Percentiles rank a stretch among this genome's conserved stretches.
These are phyloP conservation scores for Scolopax rusticola DNA, from an alignment of 2,797 vertebrate species.

Conservation along the genomic window DNA sequence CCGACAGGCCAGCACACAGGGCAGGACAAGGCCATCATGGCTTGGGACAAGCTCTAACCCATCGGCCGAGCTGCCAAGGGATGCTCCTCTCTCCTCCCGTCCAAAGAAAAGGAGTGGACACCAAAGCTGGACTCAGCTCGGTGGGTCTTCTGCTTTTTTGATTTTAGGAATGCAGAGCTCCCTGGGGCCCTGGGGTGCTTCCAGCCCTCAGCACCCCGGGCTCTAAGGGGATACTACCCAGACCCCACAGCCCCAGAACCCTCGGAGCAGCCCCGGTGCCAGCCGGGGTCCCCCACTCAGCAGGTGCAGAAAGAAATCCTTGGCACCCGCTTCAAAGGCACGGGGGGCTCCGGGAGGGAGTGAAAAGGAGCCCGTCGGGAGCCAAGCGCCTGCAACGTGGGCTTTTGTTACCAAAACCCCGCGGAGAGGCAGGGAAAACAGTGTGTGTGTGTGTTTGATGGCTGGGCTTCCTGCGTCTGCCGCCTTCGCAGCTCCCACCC, in stretches of 20 bases:
- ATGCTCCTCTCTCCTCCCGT: background rate
- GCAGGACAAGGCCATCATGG: background rate
- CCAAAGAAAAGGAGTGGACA: background rate
- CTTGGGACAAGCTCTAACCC: background rate
- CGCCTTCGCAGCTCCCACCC: constrained; percentile 40
- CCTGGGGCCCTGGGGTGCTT: rapidly evolving
- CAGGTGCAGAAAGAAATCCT: constrained; percentile 37
- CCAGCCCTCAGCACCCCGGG: background rate
- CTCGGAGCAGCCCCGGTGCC: background rate
- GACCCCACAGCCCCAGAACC: background rate
- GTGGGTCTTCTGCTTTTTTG: background rate
- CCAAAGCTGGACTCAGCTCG: background rate
- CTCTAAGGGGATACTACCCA: rapidly evolving
- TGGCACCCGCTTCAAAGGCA: constrained; percentile 47
- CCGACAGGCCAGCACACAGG: rapidly evolving
- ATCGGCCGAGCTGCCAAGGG: background rate
- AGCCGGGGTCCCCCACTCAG: background rate
- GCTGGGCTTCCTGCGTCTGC: constrained; percentile 41
- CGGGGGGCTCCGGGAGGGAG: background rate
- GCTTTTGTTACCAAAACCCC: constrained; percentile 57
- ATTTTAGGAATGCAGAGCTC: background rate
- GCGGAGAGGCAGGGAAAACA: constrained; percentile 53
- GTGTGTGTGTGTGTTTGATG: constrained; percentile 11
- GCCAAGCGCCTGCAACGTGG: constrained; percentile 29
- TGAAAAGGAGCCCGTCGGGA: constrained; percentile 23